Base-by-base conservation (phyloP, 2,888 invertebrate genomes). In the Rugalucina vietnamica region DNA sequence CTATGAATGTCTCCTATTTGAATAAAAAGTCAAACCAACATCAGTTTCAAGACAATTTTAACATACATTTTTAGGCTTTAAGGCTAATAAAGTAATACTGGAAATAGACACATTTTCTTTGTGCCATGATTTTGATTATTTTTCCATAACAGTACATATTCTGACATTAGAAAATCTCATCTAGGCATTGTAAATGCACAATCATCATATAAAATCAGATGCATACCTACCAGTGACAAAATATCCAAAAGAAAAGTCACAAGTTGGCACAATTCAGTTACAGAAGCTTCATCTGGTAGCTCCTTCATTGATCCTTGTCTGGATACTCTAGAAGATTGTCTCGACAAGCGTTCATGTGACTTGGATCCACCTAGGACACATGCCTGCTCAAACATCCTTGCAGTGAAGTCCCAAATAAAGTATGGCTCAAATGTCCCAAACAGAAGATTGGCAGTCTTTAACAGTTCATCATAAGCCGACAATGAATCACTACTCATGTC, bases 391-490 rank as follows among this genome's bases (percentile, higher is more conserved):
- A 95, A 95, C 86, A 94, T 93, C 5, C 94, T 90, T 0, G 94
- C 95, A 89, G 97, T 96, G 92, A 97, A 98, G 87, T 96, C 96
- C 98, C 98, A 98, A 79, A 98, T 97, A 93, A 97, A 98, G 81
- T 97, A 97, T n/a, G 97, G 97, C 93, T 98, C 97, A 85, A 98
- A 96, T 0, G 97, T 97, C 78, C 97, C 97, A 93, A 98, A 97
- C 36, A 98, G 95, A 86, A 98, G 95, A 95, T 98, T 98, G 0
- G 97, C 97, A 29, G 97, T 97, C 95, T 98, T 98, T 21, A 97
- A 96, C 57, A 98, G 96, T 93, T 98, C 98, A 50, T 93, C 93
- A 49, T 86, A 86, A 0, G 89, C 81, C 34, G 84, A 85, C 12
- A 50, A 71, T n/a, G 79, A 77, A 29, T 79, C 82, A 57, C 50